Evolutionary conservation across 2,888 invertebrate species (phyloP).

Genomic region (Oegoconia quadripuncta): DNA sequence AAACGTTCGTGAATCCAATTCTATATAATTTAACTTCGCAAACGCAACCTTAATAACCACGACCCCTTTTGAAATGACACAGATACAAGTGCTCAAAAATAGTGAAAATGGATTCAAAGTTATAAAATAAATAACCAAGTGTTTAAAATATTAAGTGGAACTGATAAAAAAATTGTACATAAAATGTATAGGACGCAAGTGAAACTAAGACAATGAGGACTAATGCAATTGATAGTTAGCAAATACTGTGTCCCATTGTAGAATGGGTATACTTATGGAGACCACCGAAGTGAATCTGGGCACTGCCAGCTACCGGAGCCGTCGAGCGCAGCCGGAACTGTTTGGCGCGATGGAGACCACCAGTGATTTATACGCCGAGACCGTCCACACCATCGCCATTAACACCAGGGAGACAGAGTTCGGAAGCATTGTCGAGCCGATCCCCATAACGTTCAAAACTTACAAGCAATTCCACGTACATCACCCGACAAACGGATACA

Average conservation of each 20-base stretch:
- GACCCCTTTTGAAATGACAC: slow-evolving; percentile 22
- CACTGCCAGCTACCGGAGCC: slow-evolving; percentile 54
- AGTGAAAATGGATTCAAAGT: slow-evolving; percentile 8
- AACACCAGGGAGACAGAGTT: slow-evolving; percentile 68
- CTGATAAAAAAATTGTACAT: slow-evolving; percentile 5
- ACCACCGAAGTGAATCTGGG: slow-evolving; percentile 65
- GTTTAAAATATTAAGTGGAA: slow-evolving; percentile 15
- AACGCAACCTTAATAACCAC: slow-evolving; percentile 31
- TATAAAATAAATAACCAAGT: slow-evolving; percentile 8
- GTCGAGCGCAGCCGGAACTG: slow-evolving; percentile 43
- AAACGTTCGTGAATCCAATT: too few relatives aligned
- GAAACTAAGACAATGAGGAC: slow-evolving; percentile 40
- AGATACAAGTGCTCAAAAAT: neutral
- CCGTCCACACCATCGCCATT: slow-evolving; percentile 61
- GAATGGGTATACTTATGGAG: slow-evolving; percentile 77
- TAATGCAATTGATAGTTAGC: slow-evolving; percentile 40
- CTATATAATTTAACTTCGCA: too few relatives aligned
- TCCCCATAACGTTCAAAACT: slow-evolving; percentile 59
- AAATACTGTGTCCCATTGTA: slow-evolving; percentile 47
- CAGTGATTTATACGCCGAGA: slow-evolving; percentile 53
- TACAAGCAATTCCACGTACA: slow-evolving; percentile 52
- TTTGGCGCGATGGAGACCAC: slow-evolving; percentile 62
- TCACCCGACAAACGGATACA: slow-evolving; percentile 44
- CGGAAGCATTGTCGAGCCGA: slow-evolving; percentile 62
- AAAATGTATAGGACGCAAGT: slow-evolving; percentile 46